Percentiles rank a stretch among this genome's conserved stretches.
phyloP scores from a whole-genome alignment of 2,797 vertebrate species.

The Anolis apletophallus region DNA sequence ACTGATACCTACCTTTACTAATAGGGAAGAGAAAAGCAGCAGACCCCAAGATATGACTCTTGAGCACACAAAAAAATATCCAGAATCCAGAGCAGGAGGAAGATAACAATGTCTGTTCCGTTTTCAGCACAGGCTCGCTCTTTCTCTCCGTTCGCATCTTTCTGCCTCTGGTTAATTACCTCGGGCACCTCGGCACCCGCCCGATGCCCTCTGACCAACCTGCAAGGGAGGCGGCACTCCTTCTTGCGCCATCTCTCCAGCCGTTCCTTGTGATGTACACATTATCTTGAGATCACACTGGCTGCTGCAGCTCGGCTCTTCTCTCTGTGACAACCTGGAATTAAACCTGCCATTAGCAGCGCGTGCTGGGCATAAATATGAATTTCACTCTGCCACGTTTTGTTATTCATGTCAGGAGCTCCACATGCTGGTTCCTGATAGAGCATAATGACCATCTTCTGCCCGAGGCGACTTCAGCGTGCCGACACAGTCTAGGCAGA shows the following conservation, averaged over 20 bases:
- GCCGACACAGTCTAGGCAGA: not conserved
- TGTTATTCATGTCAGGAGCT: conserved; percentile 61
- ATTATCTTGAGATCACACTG: conserved; percentile 66
- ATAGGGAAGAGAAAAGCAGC: conserved; percentile 40
- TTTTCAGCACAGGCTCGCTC: conserved; percentile 51
- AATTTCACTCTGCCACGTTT: conserved; percentile 64
- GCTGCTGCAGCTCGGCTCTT: conserved; percentile 52
- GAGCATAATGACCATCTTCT: conserved; percentile 38
- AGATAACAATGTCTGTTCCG: conserved; percentile 44
- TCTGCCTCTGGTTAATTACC: conserved; percentile 60
- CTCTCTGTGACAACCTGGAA: conserved; percentile 66
- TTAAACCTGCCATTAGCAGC: conserved; percentile 73
- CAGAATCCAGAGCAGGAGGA: conserved; percentile 36
- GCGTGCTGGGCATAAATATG: conserved; percentile 63
- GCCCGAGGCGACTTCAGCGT: conserved; percentile 39
- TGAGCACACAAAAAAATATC: too few relatives aligned
- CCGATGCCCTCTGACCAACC: conserved; percentile 62
- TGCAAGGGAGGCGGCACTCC: conserved; percentile 10
- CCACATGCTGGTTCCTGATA: conserved; percentile 48
- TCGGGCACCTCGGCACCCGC: conserved; percentile 45
- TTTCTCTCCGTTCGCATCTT: conserved; percentile 27
- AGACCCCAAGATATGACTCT: conserved; percentile 55
- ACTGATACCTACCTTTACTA: conserved; percentile 34
- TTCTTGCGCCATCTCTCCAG: conserved; percentile 40
- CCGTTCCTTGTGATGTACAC: conserved; percentile 38